Base-by-base conservation (phyloP, 2,888 invertebrate species). In the Spatulosminthurus flaviceps region DNA sequence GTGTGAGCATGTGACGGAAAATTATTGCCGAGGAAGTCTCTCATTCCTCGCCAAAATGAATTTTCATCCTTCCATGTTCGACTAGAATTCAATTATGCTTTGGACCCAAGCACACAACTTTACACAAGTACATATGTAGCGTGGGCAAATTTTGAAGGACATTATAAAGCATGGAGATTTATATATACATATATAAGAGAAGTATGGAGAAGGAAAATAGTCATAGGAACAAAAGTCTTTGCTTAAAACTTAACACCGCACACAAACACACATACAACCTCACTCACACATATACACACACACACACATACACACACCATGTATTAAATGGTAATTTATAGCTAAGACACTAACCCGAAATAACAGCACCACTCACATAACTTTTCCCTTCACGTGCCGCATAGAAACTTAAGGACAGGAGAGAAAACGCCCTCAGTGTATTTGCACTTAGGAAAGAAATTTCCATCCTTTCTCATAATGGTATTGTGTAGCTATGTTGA, bases 51-150 rank as follows among this genome's bases (percentile, higher is more conserved):
- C 29, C 73, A 73, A 73, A 73, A 73, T 73, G 51, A 26, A 73
- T 73, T 73, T 73, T 73, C 73, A 73, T 73, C 51, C 60, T 73
- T 43, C 21, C 60, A 73, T 51, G 73, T 73, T 51, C 60, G 29
- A 60, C 73, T 29, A 51, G 73, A 73, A 73, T 73, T 73, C 73
- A 73, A 73, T 73, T 73, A 73, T 26, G 43, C 2, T n/a, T 26
- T 34, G 42, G 5, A 24, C 26, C 51, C 22, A 73, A 73, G 51
- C 60, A 16, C 60, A 51, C 60, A 73, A 73, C 60, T 73, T 73
- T 73, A 28, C 28, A 73, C n/a, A n/a, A n/a, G n/a, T n/a, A n/a
- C n/a, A n/a, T n/a, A n/a, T 60, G 73, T 73, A 60, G 26, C 43
- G 26, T 28, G 60, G n/a, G 60, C 60, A 60, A 73, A 73, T 73